phyloP scores from a whole-genome alignment of 2,888 invertebrate species.

The Piscicola geometra region DNA sequence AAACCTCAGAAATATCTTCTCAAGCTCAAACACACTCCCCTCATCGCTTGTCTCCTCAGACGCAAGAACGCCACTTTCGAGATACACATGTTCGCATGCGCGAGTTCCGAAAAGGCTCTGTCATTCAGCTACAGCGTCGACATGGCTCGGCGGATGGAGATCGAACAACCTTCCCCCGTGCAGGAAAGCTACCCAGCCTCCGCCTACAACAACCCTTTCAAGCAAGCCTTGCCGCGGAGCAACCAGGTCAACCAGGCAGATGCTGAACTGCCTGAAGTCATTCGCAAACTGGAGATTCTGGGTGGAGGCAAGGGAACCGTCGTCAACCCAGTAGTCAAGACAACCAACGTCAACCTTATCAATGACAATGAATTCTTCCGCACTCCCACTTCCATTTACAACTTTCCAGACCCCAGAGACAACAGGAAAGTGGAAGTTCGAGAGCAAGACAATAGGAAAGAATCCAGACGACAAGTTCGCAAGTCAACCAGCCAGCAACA shows the following conservation, averaged over 20 bases:
- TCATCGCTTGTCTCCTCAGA: conserved; percentile 91
- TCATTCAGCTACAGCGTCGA: conserved; percentile 38
- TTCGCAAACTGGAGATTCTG: background rate
- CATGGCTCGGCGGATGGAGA: conserved; percentile 7
- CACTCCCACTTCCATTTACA: background rate
- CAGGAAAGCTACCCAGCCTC: conserved; percentile 31
- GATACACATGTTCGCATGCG: conserved; percentile 97
- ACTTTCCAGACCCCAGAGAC: background rate
- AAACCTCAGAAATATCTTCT: conserved; percentile 90
- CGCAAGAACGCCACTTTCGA: conserved; percentile 93
- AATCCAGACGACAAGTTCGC: background rate
- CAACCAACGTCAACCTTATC: conserved; percentile 29
- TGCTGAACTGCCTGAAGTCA: conserved; percentile 27
- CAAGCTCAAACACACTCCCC: conserved; percentile 85
- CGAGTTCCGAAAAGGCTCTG: conserved; percentile 53
- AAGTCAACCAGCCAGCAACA: conserved; percentile 9
- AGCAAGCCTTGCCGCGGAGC: background rate
- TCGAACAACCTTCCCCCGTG: background rate
- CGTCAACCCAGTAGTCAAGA: conserved; percentile 27
- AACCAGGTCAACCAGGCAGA: background rate
- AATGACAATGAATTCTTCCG: background rate
- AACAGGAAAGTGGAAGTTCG: background rate
- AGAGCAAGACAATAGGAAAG: background rate
- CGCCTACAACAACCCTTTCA: conserved; percentile 40
- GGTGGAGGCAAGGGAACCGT: conserved; percentile 31